Conservation (phyloP, 2,113 vertebrate species). For the Thamnophis sirtalis region DNA sequence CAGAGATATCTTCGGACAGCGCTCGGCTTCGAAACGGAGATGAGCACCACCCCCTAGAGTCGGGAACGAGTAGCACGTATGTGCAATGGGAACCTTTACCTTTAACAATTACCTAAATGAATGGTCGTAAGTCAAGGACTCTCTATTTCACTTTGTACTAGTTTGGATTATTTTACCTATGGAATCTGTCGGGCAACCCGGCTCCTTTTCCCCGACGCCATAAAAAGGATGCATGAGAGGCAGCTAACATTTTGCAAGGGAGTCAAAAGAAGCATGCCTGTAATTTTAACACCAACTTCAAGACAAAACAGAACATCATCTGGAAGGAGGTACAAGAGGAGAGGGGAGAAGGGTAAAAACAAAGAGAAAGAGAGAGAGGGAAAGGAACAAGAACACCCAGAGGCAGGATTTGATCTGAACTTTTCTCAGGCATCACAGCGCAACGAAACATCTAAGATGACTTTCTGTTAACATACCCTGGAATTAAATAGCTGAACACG, state of each 20-base stretch:
- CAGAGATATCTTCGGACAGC: too few species aligned
- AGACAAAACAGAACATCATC: conserved; percentile 47
- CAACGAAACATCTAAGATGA: conserved; percentile 63
- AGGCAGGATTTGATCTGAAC: conserved; percentile 49
- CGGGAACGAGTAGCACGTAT: too few species aligned
- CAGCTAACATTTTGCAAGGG: neutral
- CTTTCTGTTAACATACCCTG: conserved; percentile 44
- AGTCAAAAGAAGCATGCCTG: conserved; percentile 15
- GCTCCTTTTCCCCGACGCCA: neutral
- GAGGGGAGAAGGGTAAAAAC: conserved; percentile 55
- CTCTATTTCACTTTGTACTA: neutral
- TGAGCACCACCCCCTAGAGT: too few species aligned
- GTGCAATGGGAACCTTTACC: too few species aligned
- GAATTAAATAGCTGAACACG: conserved; percentile 42
- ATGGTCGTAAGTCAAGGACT: too few species aligned
- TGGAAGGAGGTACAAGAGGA: conserved; percentile 43
- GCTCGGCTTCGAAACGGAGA: too few species aligned
- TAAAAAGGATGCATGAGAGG: neutral
- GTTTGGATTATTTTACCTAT: neutral
- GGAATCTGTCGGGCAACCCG: neutral
- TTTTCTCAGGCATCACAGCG: conserved; percentile 46
- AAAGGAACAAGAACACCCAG: conserved; percentile 56
- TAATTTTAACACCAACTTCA: conserved; percentile 42
- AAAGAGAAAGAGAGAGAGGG: conserved; percentile 41
- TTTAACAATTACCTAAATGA: neutral